Evolutionary conservation across 2,888 invertebrate genomes (phyloP), one percentile per base, ranked within the genome.

Genomic region (Hypselothyrea guttata): DNA sequence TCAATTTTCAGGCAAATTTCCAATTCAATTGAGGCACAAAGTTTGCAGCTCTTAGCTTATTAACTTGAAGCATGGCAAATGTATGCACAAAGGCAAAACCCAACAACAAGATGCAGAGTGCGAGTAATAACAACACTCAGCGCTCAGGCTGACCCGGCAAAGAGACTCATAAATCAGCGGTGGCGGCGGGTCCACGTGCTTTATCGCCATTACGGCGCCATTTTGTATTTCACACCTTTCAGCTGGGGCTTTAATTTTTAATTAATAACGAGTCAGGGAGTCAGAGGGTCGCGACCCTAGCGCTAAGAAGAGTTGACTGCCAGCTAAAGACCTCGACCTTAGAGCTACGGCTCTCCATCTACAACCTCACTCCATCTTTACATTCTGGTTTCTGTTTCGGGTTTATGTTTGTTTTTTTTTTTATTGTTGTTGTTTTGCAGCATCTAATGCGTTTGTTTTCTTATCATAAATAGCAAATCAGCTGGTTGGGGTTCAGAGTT

Each of bases 381-480:
- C n/a, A n/a, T n/a, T n/a, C n/a, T n/a, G n/a, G n/a, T n/a, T n/a
- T n/a, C n/a, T n/a, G n/a, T n/a, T n/a, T n/a, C n/a, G n/a, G n/a
- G n/a, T n/a, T n/a, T n/a, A n/a, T n/a, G n/a, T n/a, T n/a, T n/a
- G n/a, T n/a, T n/a, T n/a, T n/a, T n/a, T n/a, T n/a, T n/a, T n/a
- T n/a, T n/a, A 13, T 16, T 28, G 2, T 27, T 18, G 16, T 18
- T 54, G 33, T 55, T 46, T 55, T 46, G 51, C 53, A 51, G 49
- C 55, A 49, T 67, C 82, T 84, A 84, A 86, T 83, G 82, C 82
- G 83, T 83, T 58, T 86, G 83, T 86, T 86, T 73, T 83, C 84
- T 83, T 83, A 83, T 83, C 83, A 83, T 83, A 82, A 83, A 83
- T 83, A 83, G 60, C 68, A 86, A 86, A 83, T 83, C 83, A 86